Base-by-base conservation (phyloP, 2,888 invertebrate genomes). In the Mythimna albipuncta region DNA sequence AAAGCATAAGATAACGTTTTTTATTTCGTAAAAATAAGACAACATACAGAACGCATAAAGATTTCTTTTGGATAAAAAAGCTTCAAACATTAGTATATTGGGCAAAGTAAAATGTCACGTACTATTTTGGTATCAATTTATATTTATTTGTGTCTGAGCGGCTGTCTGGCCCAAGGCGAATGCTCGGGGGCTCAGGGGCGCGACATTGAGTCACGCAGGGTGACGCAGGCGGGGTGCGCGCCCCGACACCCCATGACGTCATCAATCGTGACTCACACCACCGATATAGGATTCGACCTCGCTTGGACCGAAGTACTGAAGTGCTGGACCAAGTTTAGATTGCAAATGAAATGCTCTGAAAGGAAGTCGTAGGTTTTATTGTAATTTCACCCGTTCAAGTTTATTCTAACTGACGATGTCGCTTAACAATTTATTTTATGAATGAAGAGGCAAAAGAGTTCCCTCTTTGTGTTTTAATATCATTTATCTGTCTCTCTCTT, bases 171-270 rank as follows among this genome's bases (percentile, higher is more conserved):
- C 64, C 81, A 81, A 81, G 87, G 85, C 85, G 84, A 85, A 85
- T 79, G 81, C 84, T 84, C 85, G 85, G 83, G 86, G 89, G 89
- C 78, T 84, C 85, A 85, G 83, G 85, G 89, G 90, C 77, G 89
- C 85, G 85, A 84, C 84, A 89, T 87, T 93, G 93, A 93, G 88
- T 93, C 93, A 93, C 88, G 84, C 88, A 81, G 89, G 90, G 89
- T 91, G 91, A 89, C 91, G 90, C 87, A 87, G 90, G 86, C 77
- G 89, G 93, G 93, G 93, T 90, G 91, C 86, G 87, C 88, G 83
- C 88, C 89, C 89, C 86, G 88, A 81, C 92, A 91, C 92, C 93
- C 92, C 81, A 90, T 94, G 94, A 94, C 94, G 93, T 93, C 93
- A 86, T 75, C 75, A 82, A 82, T 75, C 85, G 88, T 94, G 94